Evolutionary conservation across 2,888 invertebrate genomes (phyloP).

Genomic region (Tetropium fuscum): DNA sequence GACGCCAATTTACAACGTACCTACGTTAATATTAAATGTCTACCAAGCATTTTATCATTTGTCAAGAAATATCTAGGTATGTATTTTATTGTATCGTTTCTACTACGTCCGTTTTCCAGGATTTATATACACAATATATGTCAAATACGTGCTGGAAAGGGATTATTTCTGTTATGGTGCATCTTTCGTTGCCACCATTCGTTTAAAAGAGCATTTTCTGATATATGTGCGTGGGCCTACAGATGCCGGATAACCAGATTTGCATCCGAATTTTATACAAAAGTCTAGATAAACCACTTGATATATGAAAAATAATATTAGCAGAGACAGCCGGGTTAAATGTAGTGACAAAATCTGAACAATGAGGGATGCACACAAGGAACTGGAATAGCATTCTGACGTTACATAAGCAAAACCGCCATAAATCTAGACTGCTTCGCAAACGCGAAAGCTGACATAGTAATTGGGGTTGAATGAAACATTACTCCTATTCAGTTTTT

Average conservation of each 20-base stretch:
- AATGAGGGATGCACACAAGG: conserved; percentile 37
- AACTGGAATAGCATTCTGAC: conserved; percentile 41
- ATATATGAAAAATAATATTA: conserved; percentile 7
- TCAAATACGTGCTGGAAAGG: not conserved
- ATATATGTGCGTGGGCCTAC: conserved; percentile 1
- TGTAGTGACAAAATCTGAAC: conserved; percentile 37
- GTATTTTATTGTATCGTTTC: too few species aligned
- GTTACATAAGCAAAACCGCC: conserved; percentile 52
- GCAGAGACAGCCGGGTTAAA: conserved; percentile 28
- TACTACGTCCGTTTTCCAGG: too few species aligned
- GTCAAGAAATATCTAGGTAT: too few species aligned
- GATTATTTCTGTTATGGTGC: not conserved
- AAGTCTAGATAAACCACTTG: conserved; percentile 11
- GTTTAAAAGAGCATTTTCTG: conserved; percentile 3
- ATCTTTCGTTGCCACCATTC: not conserved
- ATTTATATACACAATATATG: not conserved
- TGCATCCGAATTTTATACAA: not conserved
- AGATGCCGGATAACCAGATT: not conserved
- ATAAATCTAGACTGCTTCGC: conserved; percentile 50
- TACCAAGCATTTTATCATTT: too few species aligned
- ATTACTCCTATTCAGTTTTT: not conserved
- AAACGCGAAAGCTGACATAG: conserved; percentile 35
- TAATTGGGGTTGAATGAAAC: conserved; percentile 1
- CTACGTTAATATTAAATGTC: too few species aligned
- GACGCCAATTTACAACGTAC: too few species aligned